phyloP scores from a whole-genome alignment of 2,888 invertebrate species.

The Harpalus rubripes region DNA sequence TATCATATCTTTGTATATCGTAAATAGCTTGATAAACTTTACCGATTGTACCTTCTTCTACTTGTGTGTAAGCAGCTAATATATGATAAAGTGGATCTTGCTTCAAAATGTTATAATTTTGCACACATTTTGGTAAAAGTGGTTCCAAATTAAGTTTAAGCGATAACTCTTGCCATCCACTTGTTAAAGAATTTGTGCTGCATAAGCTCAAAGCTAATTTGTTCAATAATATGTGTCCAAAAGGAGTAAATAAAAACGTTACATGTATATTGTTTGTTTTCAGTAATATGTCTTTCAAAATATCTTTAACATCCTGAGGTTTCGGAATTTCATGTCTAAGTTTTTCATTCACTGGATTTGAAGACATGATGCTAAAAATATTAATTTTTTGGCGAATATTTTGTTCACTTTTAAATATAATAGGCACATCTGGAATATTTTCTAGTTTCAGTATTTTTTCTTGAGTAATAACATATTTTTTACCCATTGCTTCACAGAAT shows the following conservation, averaged over 20 bases:
- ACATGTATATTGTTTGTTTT: slow-evolving; percentile 67
- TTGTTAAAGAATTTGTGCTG: slow-evolving; percentile 58
- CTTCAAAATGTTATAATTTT: slow-evolving; percentile 62
- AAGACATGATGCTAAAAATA: background rate
- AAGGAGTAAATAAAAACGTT: slow-evolving; percentile 62
- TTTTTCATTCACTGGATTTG: slow-evolving; percentile 21
- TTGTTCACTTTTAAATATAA: slow-evolving; percentile 47
- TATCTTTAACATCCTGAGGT: slow-evolving; percentile 56
- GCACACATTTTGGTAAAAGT: slow-evolving; percentile 50
- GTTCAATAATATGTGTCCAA: slow-evolving; percentile 61
- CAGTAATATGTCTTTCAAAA: slow-evolving; percentile 60
- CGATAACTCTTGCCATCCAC: slow-evolving; percentile 68
- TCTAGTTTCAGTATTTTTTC: slow-evolving; percentile 32
- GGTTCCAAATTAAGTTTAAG: slow-evolving; percentile 65
- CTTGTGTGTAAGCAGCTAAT: slow-evolving; percentile 68
- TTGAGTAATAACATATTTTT: slow-evolving; percentile 12
- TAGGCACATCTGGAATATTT: slow-evolving; percentile 18
- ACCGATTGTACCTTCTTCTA: slow-evolving; percentile 62
- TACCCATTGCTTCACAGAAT: slow-evolving; percentile 41
- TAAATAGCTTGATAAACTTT: slow-evolving; percentile 65
- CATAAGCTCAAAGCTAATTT: slow-evolving; percentile 65
- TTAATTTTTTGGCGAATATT: no score
- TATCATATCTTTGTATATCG: slow-evolving; percentile 67
- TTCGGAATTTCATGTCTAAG: slow-evolving; percentile 22
- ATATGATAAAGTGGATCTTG: slow-evolving; percentile 67